Evolutionary conservation across 2,888 invertebrate species (phyloP).

Genomic region (Ectemnius cavifrons): DNA sequence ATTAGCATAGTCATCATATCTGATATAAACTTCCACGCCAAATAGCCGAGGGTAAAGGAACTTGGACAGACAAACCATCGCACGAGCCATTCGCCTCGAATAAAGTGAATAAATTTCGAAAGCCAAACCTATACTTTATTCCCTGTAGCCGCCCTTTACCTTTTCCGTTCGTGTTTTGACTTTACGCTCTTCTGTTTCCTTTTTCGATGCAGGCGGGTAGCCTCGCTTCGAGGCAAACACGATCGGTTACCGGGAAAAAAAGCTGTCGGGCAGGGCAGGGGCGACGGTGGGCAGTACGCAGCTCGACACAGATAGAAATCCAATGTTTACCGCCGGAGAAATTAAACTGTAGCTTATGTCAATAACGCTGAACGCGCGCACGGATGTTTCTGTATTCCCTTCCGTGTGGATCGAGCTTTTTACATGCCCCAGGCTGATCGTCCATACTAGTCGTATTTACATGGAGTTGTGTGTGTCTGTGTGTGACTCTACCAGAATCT

Average conservation of each 20-base stretch:
- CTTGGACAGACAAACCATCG: too few species aligned
- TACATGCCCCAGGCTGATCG: conserved; percentile 48
- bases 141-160: background rate
- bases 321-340: conserved; percentile 74
- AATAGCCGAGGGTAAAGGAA: too few species aligned
- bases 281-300: conserved; percentile 15
- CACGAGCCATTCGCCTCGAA: too few species aligned
- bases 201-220: background rate
- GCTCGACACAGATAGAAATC: conserved; percentile 66
- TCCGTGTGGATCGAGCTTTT: conserved; percentile 62
- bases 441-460: conserved; percentile 15
- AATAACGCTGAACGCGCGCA: conserved; percentile 73
- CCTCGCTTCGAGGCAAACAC: too few species aligned
- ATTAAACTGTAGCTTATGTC: conserved; percentile 76
- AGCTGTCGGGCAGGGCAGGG: background rate
- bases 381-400: conserved; percentile 60
- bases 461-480: too few species aligned
- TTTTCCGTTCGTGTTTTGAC: background rate
- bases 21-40: too few species aligned
- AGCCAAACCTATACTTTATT: too few species aligned
- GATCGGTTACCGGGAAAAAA: background rate
- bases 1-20: too few species aligned
- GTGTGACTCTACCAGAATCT: too few species aligned
- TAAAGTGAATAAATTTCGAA: too few species aligned
- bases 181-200: conserved; percentile 2